phyloP scores from a whole-genome alignment of 2,113 vertebrate species.

The Gymnobelideus leadbeateri region DNA sequence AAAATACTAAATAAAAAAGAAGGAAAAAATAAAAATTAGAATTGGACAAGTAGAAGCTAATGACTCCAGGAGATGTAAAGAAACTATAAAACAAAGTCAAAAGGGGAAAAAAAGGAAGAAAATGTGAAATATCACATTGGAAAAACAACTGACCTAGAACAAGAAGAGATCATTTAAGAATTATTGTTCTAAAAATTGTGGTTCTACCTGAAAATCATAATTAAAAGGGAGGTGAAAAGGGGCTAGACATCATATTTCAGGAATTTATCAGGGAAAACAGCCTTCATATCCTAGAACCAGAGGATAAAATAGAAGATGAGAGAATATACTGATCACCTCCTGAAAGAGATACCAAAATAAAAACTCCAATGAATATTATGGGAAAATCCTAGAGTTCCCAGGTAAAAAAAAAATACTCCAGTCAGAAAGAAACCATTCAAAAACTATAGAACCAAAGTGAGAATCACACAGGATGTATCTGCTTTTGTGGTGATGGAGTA shows the following conservation, averaged over 20 bases:
- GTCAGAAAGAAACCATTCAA: neutral
- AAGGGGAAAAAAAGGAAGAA: no score
- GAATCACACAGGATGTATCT: neutral
- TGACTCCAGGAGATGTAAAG: neutral
- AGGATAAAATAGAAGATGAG: neutral
- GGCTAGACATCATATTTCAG: neutral
- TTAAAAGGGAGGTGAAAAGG: fast-evolving
- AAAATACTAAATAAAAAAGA: no score
- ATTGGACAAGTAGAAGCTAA: neutral
- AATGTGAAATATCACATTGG: neutral
- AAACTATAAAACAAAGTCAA: neutral
- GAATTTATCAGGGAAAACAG: neutral
- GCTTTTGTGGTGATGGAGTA: neutral
- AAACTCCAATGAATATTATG: neutral
- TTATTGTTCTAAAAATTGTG: neutral
- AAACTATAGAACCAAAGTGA: neutral
- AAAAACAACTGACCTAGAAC: neutral
- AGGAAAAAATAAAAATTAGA: neutral
- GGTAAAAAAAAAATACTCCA: neutral
- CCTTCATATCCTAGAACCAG: neutral
- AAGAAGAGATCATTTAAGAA: neutral
- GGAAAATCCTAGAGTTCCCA: neutral
- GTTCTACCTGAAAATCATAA: neutral
- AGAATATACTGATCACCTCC: neutral
- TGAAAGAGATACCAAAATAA: neutral